Evolutionary conservation across 2,113 vertebrate genomes (phyloP).

Genomic region (Gopherus flavomarginatus): DNA sequence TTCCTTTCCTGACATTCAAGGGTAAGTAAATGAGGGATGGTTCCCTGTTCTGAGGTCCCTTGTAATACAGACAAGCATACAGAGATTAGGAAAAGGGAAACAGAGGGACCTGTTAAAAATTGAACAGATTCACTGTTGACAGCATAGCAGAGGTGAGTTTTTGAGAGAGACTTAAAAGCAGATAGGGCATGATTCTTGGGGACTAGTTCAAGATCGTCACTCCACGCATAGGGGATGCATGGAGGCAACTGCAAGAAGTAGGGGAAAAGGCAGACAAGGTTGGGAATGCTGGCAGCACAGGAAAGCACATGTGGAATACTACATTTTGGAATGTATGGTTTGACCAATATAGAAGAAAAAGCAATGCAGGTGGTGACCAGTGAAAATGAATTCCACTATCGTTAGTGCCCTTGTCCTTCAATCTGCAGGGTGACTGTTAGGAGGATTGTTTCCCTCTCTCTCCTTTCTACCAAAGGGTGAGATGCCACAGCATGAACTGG

Average conservation of each 20-base stretch:
- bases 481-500: slow-evolving; percentile 5
- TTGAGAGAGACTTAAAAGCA: not conserved
- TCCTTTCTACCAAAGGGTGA: not conserved
- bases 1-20: not conserved
- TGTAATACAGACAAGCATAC: not conserved
- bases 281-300: not conserved
- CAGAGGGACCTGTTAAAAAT: not conserved
- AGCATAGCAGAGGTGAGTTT: not conserved
- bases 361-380: not conserved
- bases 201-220: not conserved
- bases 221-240: rapidly evolving
- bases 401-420: slow-evolving; percentile 3
- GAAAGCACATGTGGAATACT: not conserved
- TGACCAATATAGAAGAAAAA: not conserved
- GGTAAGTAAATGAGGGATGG: not conserved
- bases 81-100: not conserved
- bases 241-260: rapidly evolving
- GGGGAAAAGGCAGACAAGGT: not conserved
- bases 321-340: not conserved
- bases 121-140: not conserved
- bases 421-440: slow-evolving; percentile 3
- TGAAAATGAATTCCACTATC: not conserved
- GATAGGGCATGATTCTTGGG: not conserved
- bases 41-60: not conserved
- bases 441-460: not conserved